Evolutionary conservation across 2,888 invertebrate genomes (phyloP), one percentile per base, ranked within the genome.

Genomic region (Entomobrya multifasciata): DNA sequence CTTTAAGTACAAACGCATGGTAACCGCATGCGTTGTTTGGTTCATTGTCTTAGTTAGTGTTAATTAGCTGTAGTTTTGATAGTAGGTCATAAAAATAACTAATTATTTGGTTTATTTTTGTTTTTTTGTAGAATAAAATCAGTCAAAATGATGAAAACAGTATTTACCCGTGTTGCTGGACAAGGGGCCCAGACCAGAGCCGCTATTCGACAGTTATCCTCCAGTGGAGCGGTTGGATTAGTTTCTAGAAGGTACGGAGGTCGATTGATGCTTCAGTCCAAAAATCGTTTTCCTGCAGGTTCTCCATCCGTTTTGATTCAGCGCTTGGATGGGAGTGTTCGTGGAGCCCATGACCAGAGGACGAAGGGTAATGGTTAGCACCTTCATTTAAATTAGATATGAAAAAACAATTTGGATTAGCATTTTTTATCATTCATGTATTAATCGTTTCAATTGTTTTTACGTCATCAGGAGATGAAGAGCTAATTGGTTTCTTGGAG

Each of bases 401-500:
- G n/a, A n/a, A n/a, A n/a, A n/a, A n/a, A n/a, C n/a, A n/a, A n/a
- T n/a, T n/a, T n/a, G n/a, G n/a, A n/a, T n/a, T n/a, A n/a, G n/a
- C n/a, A n/a, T n/a, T n/a, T n/a, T n/a, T n/a, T n/a, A n/a, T n/a
- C n/a, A n/a, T 5, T 30, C n/a, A 41, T 41, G 20, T 6, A 3
- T 10, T 57, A 36, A 36, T 36, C 36, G n/a, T n/a, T n/a, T 36
- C 8, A 36, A 6, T 70, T 44, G 44, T 6, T 36, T 82, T 44
- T 72, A 27, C 4, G 30, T 91, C 8, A 36, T 36, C 4, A 97
- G 97, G 96, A 91, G 97, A 97, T 92, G 94, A 95, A 90, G 97
- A 97, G 92, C 93, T 99, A 74, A 96, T 97, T 0, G 97, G 97
- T 92, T 99, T 98, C 92, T 93, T 99, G 30, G 95, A 96, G 0